Conservation (phyloP, 2,888 invertebrate genomes). For the Meghimatium bilineatum region DNA sequence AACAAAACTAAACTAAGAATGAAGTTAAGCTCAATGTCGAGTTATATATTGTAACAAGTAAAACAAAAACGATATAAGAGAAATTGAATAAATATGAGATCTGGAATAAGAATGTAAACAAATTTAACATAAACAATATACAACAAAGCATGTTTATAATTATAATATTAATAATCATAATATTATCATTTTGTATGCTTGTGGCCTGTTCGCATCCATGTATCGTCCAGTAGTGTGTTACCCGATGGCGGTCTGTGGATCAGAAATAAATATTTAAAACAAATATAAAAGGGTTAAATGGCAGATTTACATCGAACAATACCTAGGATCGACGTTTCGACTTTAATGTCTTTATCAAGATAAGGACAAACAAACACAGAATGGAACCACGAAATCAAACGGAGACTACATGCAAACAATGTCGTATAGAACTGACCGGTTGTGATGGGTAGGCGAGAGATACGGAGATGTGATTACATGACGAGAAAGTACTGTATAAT, state of each 20-base stretch:
- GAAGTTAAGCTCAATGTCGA: neutral
- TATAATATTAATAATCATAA: slow-evolving; percentile 6
- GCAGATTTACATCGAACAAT: too few species aligned
- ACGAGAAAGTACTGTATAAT: too few species aligned
- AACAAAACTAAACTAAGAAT: neutral
- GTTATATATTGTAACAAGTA: neutral
- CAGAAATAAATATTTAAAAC: too few species aligned
- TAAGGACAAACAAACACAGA: too few species aligned
- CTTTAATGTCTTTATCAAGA: too few species aligned
- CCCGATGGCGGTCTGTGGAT: slow-evolving; percentile 73
- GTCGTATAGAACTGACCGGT: too few species aligned
- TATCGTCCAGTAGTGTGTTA: slow-evolving; percentile 74
- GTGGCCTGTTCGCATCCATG: slow-evolving; percentile 68
- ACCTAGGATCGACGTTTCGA: too few species aligned
- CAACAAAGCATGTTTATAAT: neutral
- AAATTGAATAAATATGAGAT: neutral
- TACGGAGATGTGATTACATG: too few species aligned
- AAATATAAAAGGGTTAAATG: too few species aligned
- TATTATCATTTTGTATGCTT: slow-evolving; percentile 49
- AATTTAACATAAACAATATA: neutral
- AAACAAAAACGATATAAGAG: neutral
- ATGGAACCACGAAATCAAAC: too few species aligned
- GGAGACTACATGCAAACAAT: too few species aligned
- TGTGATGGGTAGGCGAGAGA: too few species aligned
- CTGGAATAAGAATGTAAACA: neutral